Percentiles rank a stretch among this genome's conserved stretches.
phyloP scores from a whole-genome alignment of 1,140 invertebrate genomes.

The Macrosteles quadrilineatus region DNA sequence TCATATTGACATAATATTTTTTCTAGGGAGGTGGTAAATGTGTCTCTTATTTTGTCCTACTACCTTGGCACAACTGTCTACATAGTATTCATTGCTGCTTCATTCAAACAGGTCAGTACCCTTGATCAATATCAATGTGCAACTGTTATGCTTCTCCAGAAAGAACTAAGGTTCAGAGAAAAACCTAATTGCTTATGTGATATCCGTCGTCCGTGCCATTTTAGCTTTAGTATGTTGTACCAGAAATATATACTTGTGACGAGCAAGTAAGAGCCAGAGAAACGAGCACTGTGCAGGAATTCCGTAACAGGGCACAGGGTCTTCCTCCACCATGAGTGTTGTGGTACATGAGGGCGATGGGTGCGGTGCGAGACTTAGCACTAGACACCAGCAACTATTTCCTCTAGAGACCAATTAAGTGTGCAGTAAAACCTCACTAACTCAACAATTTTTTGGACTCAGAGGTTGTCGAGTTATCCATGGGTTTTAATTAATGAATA shows the following conservation, averaged over 20 bases:
- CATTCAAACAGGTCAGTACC: slow-evolving; percentile 1
- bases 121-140: background rate
- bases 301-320: no score
- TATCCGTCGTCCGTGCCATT: background rate
- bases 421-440: no score
- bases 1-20: background rate
- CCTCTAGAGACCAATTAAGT: no score
- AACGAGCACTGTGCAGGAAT: background rate
- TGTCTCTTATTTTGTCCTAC: background rate
- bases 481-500: no score
- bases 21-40: slow-evolving; percentile 7
- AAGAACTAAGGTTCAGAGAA: background rate
- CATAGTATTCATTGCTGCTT: background rate
- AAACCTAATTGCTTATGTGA: background rate
- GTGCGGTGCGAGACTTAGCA: no score
- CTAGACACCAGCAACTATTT: no score
- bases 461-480: no score
- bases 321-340: no score
- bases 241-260: background rate
- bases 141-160: background rate
- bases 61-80: slow-evolving; percentile 1
- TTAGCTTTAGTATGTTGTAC: background rate
- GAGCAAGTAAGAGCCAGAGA: background rate
- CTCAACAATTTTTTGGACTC: no score
- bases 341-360: no score